Base-by-base conservation (phyloP, 2,888 invertebrate genomes). In the Neocrepidodera transversa region DNA sequence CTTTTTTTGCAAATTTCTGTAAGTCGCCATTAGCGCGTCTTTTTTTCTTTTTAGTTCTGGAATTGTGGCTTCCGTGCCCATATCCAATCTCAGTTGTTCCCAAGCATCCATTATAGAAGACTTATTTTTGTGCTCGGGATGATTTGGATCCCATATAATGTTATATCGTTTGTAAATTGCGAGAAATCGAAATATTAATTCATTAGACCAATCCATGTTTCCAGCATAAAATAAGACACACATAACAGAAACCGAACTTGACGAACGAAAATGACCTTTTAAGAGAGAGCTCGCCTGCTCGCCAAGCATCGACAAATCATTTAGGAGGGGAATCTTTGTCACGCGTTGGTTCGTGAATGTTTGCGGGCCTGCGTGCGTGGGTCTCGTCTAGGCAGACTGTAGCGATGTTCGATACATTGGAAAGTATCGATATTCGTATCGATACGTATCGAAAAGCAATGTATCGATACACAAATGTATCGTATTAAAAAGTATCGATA, bases 21-120 rank as follows among this genome's bases (percentile, higher is more conserved):
- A 82, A 1, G 80, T 77, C 3, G 82, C 79, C 82, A 82, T 82
- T 57, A 82, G 63, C 1, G 80, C 81, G 64, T 82, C 82, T 63
- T 82, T 82, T 72, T 82, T 82, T 72, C 75, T 81, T 71, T 82
- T 82, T 17, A 82, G 69, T 60, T 80, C 79, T 54, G 66, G 65
- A 45, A 82, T 68, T 14, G 80, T 73, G 62, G 72, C 78, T 62
- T 76, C 68, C 50, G 78, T 72, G 62, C 77, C 77, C 18, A 82
- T 62, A 57, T 74, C 71, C 18, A 72, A 68, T 68, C 79, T 78
- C 64, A 82, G 81, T 67, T 80, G 73, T n/a, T 71, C 68, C 82
- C 82, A 82, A 11, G 82, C 81, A 42, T 77, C 77, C 3, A 73
- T 68, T 49, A 81, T 74, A 70, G 79, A 78, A 50, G 69, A 73